Conservation (phyloP, 2,888 invertebrate genomes). For the Cephus pygmeus region DNA sequence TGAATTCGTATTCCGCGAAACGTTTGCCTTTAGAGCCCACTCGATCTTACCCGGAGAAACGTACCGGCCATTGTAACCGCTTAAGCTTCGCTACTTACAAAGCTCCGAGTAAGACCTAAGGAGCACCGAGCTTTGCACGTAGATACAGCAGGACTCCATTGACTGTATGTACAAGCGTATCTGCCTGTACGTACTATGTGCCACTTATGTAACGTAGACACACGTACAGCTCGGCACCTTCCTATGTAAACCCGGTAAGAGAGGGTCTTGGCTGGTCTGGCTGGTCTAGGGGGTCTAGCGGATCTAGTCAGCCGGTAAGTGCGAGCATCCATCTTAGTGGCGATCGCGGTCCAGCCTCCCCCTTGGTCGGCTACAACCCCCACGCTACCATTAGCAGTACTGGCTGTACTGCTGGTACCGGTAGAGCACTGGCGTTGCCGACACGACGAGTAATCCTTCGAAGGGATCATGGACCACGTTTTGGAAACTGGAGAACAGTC, state of each 20-base stretch:
- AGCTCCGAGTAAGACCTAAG: slow-evolving; percentile 36
- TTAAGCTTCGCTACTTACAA: slow-evolving; percentile 18
- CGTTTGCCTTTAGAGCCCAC: slow-evolving; percentile 32
- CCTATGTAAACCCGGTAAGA: not conserved
- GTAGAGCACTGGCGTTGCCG: too few species aligned
- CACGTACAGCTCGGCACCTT: not conserved
- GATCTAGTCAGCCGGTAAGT: slow-evolving; percentile 42
- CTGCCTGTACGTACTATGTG: too few species aligned
- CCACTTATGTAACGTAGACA: not conserved
- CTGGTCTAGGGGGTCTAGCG: not conserved
- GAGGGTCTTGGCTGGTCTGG: slow-evolving; percentile 10
- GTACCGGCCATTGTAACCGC: slow-evolving; percentile 34
- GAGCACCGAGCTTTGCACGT: slow-evolving; percentile 27
- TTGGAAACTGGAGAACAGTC: too few species aligned
- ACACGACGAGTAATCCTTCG: too few species aligned
- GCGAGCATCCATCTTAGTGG: slow-evolving; percentile 41
- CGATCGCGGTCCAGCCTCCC: slow-evolving; percentile 28
- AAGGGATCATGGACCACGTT: too few species aligned
- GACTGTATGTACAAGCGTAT: too few species aligned
- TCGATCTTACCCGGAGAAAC: slow-evolving; percentile 31
- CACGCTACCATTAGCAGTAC: too few species aligned
- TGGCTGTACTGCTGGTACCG: too few species aligned
- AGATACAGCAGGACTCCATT: not conserved
- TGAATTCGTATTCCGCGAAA: slow-evolving; percentile 14
- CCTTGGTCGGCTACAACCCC: not conserved